phyloP scores from a whole-genome alignment of 2,113 vertebrate genomes.

The Myodes glareolus region DNA sequence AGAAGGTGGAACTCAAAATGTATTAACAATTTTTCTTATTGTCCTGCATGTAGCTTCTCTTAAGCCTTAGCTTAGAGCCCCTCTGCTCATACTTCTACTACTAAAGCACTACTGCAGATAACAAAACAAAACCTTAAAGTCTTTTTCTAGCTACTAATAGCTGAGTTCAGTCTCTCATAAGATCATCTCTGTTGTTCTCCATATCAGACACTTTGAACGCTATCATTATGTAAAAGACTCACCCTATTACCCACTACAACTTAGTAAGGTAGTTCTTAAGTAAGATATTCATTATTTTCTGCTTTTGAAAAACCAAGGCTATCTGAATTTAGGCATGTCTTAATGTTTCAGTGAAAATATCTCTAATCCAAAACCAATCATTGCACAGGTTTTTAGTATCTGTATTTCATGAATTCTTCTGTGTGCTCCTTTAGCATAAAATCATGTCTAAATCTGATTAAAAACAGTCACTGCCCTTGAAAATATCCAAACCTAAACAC shows the following conservation, averaged over 20 bases:
- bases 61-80: not conserved
- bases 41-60: not conserved
- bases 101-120: not conserved
- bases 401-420: constrained; percentile 21
- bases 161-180: not conserved
- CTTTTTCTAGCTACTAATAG: not conserved
- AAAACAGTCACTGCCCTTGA: not conserved
- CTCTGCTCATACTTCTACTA: not conserved
- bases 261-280: not conserved
- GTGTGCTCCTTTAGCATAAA: constrained; percentile 14
- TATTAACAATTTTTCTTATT: not conserved
- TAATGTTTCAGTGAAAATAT: constrained; percentile 42
- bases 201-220: constrained; percentile 22
- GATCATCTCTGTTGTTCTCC: not conserved
- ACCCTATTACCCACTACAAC: not conserved
- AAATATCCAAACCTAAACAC: not conserved
- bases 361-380: constrained; percentile 29
- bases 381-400: not conserved
- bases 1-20: constrained; percentile 19
- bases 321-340: not conserved
- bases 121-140: not conserved
- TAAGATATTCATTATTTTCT: constrained; percentile 7
- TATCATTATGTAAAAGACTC: constrained; percentile 18
- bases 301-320: constrained; percentile 39
- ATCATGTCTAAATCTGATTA: constrained; percentile 29